Base-by-base conservation (phyloP, 2,888 invertebrate genomes). In the Esperia sulphurella region DNA sequence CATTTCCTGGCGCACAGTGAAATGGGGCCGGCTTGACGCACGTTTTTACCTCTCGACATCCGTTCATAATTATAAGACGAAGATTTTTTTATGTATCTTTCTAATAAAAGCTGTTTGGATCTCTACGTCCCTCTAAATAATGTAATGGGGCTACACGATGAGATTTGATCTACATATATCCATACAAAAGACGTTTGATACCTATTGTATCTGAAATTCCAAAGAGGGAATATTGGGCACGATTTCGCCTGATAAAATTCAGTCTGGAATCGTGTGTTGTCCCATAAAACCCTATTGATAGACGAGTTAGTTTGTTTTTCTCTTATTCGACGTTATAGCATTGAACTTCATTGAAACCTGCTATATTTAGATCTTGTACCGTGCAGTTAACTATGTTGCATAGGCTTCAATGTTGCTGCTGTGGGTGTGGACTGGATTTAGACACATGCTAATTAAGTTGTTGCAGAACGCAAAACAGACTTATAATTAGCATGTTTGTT, bases 11-110 rank as follows among this genome's bases (percentile, higher is more conserved):
- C 78, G 70, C 62, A 61, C 63, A 68, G 76, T 70, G 86, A 81
- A 88, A 85, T 81, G 83, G 82, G 86, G 83, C 76, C 85, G 83
- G 55, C 61, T 67, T 83, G 81, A 79, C 79, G 83, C 79, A 72
- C 76, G 75, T 79, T 79, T 77, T 76, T 73, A 71, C 73, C 74
- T 75, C 63, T 66, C 73, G 62, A 74, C 82, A 82, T 84, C 85
- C 84, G 84, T 61, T 77, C 71, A 66, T 76, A 73, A 74, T 74
- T 71, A 73, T 71, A 68, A 64, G 55, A 56, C 48, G 45, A 57
- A 56, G 59, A 58, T 53, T 66, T 75, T 80, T 74, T 78, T 63
- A 68, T 66, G 58, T 63, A 61, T 60, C 54, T 57, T 53, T 57
- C 61, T 58, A 60, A 66, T 63, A 61, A 58, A 60, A 59, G 53